Conservation (phyloP, 2,797 vertebrate genomes). For the Bradypus variegatus region DNA sequence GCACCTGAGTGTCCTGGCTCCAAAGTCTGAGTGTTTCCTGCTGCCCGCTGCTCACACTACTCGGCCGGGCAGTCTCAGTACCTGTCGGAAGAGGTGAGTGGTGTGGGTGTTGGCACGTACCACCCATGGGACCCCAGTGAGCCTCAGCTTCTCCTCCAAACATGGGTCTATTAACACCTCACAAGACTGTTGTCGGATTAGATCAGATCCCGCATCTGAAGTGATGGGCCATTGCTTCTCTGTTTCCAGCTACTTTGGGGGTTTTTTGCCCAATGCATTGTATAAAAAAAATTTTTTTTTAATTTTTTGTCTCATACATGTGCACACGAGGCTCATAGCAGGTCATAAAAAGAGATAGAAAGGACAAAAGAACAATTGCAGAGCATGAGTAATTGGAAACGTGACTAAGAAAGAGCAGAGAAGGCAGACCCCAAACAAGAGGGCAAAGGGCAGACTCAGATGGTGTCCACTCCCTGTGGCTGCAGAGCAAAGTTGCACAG, state of each 20-base stretch:
- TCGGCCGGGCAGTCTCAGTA: too few species aligned
- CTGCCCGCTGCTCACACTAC: rapidly evolving
- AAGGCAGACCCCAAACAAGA: not conserved
- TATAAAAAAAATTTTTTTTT: not conserved
- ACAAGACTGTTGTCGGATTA: not conserved
- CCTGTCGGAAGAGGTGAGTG: not conserved
- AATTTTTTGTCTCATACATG: not conserved
- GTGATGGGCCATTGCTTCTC: not conserved
- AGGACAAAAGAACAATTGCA: not conserved
- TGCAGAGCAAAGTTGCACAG: too few species aligned
- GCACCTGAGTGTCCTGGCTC: not conserved
- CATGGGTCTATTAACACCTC: not conserved
- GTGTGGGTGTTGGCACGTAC: not conserved
- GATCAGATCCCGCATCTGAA: not conserved
- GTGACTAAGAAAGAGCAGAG: not conserved
- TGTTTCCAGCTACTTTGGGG: not conserved
- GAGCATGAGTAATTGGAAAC: not conserved
- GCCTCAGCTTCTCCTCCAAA: not conserved
- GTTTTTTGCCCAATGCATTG: not conserved
- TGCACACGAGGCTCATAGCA: not conserved
- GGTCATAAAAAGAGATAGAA: not conserved
- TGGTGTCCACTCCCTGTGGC: too few species aligned
- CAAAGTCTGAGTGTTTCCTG: not conserved
- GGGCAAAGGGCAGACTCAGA: too few species aligned
- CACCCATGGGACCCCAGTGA: too few species aligned